Evolutionary conservation across 2,797 vertebrate species (phyloP).

Genomic region (Ctenochaetus hawaiiensis): DNA sequence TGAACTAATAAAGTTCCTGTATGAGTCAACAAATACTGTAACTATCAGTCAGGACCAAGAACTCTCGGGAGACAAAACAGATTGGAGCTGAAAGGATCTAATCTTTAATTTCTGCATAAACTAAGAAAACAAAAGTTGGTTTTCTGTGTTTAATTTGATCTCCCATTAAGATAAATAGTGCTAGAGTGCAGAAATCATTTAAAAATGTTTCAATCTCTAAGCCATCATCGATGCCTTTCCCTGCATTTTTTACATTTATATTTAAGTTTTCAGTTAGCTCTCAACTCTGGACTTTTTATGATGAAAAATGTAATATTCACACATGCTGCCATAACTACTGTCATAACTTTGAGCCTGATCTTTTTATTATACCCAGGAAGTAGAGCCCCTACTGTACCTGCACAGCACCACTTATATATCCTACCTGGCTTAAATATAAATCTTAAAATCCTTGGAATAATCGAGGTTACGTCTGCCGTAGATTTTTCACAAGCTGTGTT

Average conservation of each 20-base stretch:
- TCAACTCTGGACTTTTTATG: constrained; percentile 8
- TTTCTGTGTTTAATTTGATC: neutral
- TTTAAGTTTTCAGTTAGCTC: constrained; percentile 12
- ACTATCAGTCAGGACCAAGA: neutral
- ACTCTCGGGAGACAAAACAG: no score
- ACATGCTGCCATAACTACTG: constrained; percentile 1
- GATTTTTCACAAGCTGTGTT: constrained; percentile 9
- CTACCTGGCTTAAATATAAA: constrained; percentile 45
- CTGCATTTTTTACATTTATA: neutral
- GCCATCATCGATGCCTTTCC: neutral
- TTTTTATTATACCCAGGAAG: constrained; percentile 44
- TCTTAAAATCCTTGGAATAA: constrained; percentile 45
- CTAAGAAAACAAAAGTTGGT: neutral
- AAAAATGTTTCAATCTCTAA: neutral
- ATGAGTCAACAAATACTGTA: neutral
- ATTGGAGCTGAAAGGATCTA: neutral
- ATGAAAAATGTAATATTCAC: constrained; percentile 10
- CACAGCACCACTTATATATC: constrained; percentile 29
- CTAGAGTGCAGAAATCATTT: no score
- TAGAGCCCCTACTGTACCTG: constrained; percentile 19
- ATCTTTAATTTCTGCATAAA: neutral
- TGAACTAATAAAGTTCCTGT: neutral
- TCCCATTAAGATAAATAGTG: neutral
- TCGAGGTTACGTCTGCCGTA: constrained; percentile 18
- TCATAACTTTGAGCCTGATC: constrained; percentile 44